Evolutionary conservation across 1,140 invertebrate genomes (phyloP).

Genomic region (Physella acuta): DNA sequence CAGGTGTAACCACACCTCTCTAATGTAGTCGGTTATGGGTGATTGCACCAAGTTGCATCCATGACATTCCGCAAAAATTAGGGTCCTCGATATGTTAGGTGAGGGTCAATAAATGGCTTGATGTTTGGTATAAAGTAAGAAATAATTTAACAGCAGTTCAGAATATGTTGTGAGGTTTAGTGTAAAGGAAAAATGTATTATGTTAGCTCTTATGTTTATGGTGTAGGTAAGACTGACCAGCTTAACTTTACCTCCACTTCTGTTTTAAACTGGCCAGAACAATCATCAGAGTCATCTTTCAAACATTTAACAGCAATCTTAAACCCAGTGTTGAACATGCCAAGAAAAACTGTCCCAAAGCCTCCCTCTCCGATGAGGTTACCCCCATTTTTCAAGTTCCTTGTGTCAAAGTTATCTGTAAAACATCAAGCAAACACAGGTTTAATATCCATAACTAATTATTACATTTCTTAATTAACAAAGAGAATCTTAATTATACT

Average conservation of each 20-base stretch:
- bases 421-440: neutral
- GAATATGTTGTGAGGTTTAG: too few relatives aligned
- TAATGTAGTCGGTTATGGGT: too few relatives aligned
- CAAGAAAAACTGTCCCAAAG: slow-evolving; percentile 72
- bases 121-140: too few relatives aligned
- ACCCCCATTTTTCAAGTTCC: slow-evolving; percentile 35
- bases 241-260: slow-evolving; percentile 65
- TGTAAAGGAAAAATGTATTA: neutral
- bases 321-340: slow-evolving; percentile 44
- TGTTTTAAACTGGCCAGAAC: slow-evolving; percentile 67
- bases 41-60: too few relatives aligned
- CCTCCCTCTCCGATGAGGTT: slow-evolving; percentile 68
- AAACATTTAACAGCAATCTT: slow-evolving; percentile 69
- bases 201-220: neutral
- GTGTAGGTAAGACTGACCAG: neutral
- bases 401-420: slow-evolving; percentile 15
- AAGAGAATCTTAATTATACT: too few relatives aligned
- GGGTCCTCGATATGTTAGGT: too few relatives aligned
- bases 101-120: too few relatives aligned
- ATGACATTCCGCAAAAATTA: too few relatives aligned
- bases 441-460: neutral
- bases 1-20: too few relatives aligned
- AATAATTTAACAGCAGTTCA: too few relatives aligned
- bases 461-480: too few relatives aligned
- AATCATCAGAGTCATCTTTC: slow-evolving; percentile 48